A percentile compares a stretch with the other conserved stretches of the same genome.
Evolutionary conservation across 2,888 invertebrate genomes (phyloP).

Genomic region (Lypha dubia): DNA sequence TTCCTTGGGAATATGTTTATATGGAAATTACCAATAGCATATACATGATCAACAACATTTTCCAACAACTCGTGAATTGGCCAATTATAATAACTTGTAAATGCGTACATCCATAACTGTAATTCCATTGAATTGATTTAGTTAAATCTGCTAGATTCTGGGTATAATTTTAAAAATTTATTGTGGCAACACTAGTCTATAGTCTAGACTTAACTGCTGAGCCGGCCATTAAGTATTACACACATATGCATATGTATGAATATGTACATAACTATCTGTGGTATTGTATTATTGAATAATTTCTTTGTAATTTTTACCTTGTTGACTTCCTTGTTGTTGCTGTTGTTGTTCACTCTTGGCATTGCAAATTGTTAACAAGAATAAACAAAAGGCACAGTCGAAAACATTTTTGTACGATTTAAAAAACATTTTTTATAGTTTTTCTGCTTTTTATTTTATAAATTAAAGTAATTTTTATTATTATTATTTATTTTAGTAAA

Average conservation of each 20-base stretch:
- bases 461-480: slow-evolving; percentile 23
- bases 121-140: too few relatives aligned
- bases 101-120: too few relatives aligned
- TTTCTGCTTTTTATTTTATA: not conserved
- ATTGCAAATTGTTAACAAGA: slow-evolving; percentile 73
- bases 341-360: slow-evolving; percentile 68
- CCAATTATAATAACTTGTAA: too few relatives aligned
- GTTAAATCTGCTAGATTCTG: not conserved
- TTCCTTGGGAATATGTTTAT: too few relatives aligned
- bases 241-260: not conserved
- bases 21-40: too few relatives aligned
- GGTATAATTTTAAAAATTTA: not conserved
- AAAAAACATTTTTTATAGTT: slow-evolving; percentile 68
- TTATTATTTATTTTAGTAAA: slow-evolving; percentile 24
- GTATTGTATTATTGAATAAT: slow-evolving; percentile 21
- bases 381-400: slow-evolving; percentile 74
- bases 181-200: slow-evolving; percentile 11
- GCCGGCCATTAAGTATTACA: not conserved
- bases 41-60: too few relatives aligned
- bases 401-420: slow-evolving; percentile 70
- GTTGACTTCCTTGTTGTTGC: slow-evolving; percentile 75
- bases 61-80: too few relatives aligned
- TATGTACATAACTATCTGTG: not conserved
- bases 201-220: slow-evolving; percentile 20
- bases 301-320: slow-evolving; percentile 75